A percentile compares a stretch with the other conserved stretches of the same genome.
Conservation (phyloP, 2,797 vertebrate species). For the Rhabdophis nuchalis region DNA sequence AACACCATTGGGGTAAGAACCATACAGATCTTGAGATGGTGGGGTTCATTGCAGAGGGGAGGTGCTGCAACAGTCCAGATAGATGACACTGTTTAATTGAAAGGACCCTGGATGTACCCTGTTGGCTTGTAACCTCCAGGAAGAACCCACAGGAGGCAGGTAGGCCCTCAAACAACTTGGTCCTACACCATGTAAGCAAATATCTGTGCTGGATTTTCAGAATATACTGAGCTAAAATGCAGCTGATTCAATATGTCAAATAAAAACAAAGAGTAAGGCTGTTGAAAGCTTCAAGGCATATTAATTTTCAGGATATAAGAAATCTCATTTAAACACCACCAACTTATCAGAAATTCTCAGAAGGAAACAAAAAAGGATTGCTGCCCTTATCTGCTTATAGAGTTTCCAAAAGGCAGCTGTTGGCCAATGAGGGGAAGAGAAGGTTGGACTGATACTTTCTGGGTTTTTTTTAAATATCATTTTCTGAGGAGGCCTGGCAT, state of each 20-base stretch:
- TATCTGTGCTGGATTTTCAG: neutral
- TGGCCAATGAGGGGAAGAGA: neutral
- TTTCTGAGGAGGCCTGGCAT: neutral
- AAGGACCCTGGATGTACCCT: neutral
- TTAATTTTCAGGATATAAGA: too few species aligned
- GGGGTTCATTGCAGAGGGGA: neutral
- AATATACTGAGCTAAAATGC: neutral
- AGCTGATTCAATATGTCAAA: neutral
- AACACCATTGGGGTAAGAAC: neutral
- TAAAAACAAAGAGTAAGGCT: neutral
- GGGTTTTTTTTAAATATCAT: neutral
- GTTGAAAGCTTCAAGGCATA: too few species aligned
- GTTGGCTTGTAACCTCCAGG: neutral
- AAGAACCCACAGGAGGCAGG: neutral
- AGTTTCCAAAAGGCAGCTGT: neutral
- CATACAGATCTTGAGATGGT: neutral
- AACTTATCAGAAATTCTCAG: neutral
- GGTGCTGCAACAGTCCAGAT: neutral
- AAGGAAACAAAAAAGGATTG: neutral
- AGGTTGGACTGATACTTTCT: neutral
- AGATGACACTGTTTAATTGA: neutral
- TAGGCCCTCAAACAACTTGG: neutral
- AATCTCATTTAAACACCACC: neutral
- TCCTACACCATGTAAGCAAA: neutral
- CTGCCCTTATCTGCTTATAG: neutral